Evolutionary conservation across 1,140 invertebrate genomes (phyloP), one percentile per base, ranked within the genome.

Genomic region (Lethrus apterus): DNA sequence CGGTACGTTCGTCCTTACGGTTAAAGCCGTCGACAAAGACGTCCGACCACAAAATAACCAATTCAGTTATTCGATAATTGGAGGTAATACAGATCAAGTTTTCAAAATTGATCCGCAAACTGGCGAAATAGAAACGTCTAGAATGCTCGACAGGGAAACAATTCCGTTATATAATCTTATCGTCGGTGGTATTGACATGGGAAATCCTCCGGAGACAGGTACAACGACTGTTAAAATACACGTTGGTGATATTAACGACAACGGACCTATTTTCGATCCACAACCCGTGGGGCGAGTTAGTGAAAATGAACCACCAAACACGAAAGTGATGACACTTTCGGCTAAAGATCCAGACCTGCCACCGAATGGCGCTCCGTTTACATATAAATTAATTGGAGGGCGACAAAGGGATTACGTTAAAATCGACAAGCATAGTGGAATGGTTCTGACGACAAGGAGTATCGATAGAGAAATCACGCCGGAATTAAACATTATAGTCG

Each of bases 291-390:
- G 86, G 0, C 81, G 84, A 52, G 79, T 96, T 0, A 76, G 76
- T 26, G 93, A 98, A 71, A 94, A 95, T 63, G 86, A 92, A 67
- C 85, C 87, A 0, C 73, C 83, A 2, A 85, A 83, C 45, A 87
- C 87, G 0, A 84, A 78, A 46, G 81, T 97, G 0, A 87, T 92
- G 75, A 86, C 81, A 0, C 64, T 98, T 4, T 76, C 77, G 23
- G 92, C 92, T 0, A 85, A 72, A 20, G 93, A 98, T 76, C 81
- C 84, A 1, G 93, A 97, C 71, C 64, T 93, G 9, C 83, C 88
- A n/a, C 87, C 88, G 7, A 94, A 94, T 62, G 89, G 88, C 9
- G 88, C 83, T 13, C 93, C 93, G 3, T 98, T 94, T 58, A 82
- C 75, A 0, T 97, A 91, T 59, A 70, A 70, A 36, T 66, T 93